Evolutionary conservation across 2,113 vertebrate genomes (phyloP).

Genomic region (Rousettus leschenaultii): DNA sequence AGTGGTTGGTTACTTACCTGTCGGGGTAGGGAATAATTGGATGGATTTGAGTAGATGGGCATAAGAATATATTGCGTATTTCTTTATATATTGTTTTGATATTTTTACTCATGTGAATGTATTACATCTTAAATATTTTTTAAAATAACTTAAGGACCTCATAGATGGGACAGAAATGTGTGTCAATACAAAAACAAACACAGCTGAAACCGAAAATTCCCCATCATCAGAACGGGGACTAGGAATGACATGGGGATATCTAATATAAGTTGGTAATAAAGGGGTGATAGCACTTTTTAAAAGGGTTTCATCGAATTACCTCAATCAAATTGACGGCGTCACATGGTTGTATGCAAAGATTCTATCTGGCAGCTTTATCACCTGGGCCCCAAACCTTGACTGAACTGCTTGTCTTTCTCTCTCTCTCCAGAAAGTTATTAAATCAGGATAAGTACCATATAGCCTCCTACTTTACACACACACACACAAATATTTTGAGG

Average conservation of each 20-base stretch:
- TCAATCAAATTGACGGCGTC: background rate
- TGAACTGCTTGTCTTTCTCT: background rate
- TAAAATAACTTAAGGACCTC: background rate
- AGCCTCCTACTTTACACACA: background rate
- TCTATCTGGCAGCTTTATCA: background rate
- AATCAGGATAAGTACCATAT: background rate
- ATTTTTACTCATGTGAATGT: background rate
- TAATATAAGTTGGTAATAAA: background rate
- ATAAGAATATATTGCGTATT: background rate
- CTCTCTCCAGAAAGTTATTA: background rate
- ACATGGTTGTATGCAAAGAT: background rate
- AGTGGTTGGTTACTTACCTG: background rate
- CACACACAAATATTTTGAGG: background rate
- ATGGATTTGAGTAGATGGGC: background rate
- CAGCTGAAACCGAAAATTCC: background rate
- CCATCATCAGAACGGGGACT: background rate
- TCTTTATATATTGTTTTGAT: background rate
- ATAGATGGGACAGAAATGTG: background rate
- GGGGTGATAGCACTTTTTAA: background rate
- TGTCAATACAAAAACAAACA: background rate
- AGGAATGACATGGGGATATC: background rate
- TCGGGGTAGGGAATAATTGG: background rate
- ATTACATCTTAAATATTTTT: background rate
- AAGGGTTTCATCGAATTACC: background rate
- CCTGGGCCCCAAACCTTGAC: background rate